Base-by-base conservation (phyloP, 2,113 vertebrate genomes). In the Carassius auratus region DNA sequence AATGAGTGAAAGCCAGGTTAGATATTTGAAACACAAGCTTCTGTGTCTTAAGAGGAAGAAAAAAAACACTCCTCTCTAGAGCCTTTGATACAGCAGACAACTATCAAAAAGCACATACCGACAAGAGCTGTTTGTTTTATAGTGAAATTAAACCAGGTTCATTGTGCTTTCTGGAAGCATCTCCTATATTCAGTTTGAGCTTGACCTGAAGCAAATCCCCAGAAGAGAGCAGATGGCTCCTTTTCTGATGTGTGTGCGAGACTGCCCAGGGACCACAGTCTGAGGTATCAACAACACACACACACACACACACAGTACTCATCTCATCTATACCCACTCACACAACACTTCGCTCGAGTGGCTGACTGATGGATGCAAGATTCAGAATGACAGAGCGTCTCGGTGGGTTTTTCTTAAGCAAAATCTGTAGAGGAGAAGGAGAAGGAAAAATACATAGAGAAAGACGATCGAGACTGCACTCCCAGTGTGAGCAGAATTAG, bases 341-440 rank as follows among this genome's bases (percentile, higher is more conserved):
- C 78, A 78, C 77, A 78, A 80, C 64, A 80, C 82, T 82, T 73
- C 62, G 83, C 86, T 88, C 26, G 77, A 88, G 78, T 82, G 82
- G 82, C 74, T 86, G 88, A 89, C 81, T 89, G 86, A 86, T 88
- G 82, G 86, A 89, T 89, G 57, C 68, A 66, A 82, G 88, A 89
- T 89, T 87, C 84, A 86, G 73, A 86, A 84, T 68, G 88, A 89
- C 88, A 89, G 83, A 73, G 38, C 79, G 59, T 75, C 83, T 87
- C 83, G 33, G 17, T 87, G 73, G 88, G 85, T 21, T 85, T 76
- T 66, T 85, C 79, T 80, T 57, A 71, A 52, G 64, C 64, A 75
- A 38, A 74, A 75, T 73, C 77, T 82, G 55, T 15, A 62, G 33
- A 71, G 38, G 59, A 84, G 76, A 26, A 26, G 26, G 26, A 26